Evolutionary conservation across 2,797 vertebrate species (phyloP).

Genomic region (Fringilla coelebs): DNA sequence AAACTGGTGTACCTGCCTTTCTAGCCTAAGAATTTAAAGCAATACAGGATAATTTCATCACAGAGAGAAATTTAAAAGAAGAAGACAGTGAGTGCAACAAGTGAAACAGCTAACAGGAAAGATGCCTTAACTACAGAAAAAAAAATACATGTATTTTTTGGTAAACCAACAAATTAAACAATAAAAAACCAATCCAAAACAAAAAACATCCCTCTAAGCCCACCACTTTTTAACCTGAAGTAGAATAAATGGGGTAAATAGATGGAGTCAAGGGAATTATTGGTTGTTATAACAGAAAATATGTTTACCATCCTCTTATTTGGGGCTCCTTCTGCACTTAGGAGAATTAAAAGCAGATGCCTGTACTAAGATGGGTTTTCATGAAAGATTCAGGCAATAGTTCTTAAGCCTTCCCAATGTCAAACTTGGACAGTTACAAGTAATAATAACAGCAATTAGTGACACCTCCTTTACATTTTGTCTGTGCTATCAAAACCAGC

Average conservation of each 20-base stretch:
- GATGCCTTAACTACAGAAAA: slow-evolving; percentile 16
- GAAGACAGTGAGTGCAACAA: not conserved
- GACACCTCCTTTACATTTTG: not conserved
- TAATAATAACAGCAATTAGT: not conserved
- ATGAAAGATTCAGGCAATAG: not conserved
- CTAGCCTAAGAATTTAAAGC: not conserved
- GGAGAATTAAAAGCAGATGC: not conserved
- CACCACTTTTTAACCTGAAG: not conserved
- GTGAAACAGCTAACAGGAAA: not conserved
- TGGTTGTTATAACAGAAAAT: not conserved
- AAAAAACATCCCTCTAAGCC: not conserved
- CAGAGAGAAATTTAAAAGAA: not conserved
- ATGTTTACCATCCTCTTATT: not conserved
- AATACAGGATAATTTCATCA: not conserved
- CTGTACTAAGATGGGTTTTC: not conserved
- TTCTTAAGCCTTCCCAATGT: not conserved
- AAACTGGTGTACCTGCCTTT: not conserved
- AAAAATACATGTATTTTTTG: not conserved
- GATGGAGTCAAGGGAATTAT: not conserved
- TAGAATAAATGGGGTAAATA: not conserved
- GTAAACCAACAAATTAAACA: not conserved
- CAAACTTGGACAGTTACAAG: not conserved
- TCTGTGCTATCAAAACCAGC: not conserved
- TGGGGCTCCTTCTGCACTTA: not conserved
- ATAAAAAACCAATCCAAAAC: not conserved